Conservation (phyloP, 53 echinoderm and acorn worm species). For the Arbacia lixula region DNA sequence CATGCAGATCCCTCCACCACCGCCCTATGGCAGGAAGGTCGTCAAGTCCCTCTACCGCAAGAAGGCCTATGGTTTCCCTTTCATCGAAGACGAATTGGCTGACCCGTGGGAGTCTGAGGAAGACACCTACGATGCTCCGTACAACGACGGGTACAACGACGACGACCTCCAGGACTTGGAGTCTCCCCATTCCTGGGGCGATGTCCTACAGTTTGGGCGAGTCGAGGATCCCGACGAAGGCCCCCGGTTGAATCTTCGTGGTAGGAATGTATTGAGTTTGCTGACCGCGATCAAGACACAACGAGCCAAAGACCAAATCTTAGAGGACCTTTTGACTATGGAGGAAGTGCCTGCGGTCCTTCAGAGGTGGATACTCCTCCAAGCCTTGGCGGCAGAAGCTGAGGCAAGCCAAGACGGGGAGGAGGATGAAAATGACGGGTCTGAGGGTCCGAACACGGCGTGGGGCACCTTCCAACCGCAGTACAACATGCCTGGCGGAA, state of each 20-base stretch:
- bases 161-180: neutral
- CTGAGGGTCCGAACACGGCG: neutral
- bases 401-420: neutral
- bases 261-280: neutral
- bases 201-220: slow-evolving; percentile 26
- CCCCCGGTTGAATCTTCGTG: no score
- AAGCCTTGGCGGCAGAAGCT: slow-evolving; percentile 23
- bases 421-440: neutral
- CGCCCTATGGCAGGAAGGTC: slow-evolving; percentile 44
- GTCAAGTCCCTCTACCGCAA: slow-evolving; percentile 54
- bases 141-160: neutral
- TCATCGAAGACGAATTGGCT: slow-evolving; percentile 10
- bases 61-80: slow-evolving; percentile 51
- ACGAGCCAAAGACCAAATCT: slow-evolving; percentile 24
- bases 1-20: slow-evolving; percentile 55
- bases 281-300: slow-evolving; percentile 5
- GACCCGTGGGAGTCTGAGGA: neutral
- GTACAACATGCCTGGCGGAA: neutral
- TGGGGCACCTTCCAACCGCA: slow-evolving; percentile 40
- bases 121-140: neutral
- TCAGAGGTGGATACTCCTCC: slow-evolving; percentile 12
- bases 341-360: slow-evolving; percentile 1
- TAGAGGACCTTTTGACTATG: neutral
- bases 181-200: slow-evolving; percentile 1
- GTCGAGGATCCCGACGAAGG: neutral